Conservation (phyloP, 2,113 vertebrate genomes). For the Gulo gulo region DNA sequence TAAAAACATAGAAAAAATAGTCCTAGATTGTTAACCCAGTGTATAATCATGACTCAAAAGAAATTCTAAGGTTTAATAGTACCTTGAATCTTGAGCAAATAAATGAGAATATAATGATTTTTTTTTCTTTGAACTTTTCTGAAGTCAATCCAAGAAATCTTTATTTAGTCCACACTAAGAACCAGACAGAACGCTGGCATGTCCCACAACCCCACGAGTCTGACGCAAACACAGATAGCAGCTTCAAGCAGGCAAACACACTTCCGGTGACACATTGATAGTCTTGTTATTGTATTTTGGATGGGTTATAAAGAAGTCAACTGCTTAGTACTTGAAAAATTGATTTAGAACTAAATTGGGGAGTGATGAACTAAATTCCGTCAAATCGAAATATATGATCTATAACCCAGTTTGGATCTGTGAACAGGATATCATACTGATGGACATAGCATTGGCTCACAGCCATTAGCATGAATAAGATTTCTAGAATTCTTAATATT, state of each 20-base stretch:
- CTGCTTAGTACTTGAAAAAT: slow-evolving; percentile 10
- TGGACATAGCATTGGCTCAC: slow-evolving; percentile 23
- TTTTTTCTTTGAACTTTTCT: not conserved
- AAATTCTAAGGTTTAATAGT: not conserved
- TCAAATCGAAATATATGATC: slow-evolving; percentile 43
- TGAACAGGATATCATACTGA: not conserved
- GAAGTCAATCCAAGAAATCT: not conserved
- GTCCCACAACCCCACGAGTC: not conserved
- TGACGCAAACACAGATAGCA: not conserved
- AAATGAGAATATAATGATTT: not conserved
- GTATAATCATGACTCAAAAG: not conserved
- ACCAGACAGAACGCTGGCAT: not conserved
- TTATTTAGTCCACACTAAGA: not conserved
- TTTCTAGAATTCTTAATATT: slow-evolving; percentile 61
- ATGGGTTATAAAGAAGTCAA: slow-evolving; percentile 28
- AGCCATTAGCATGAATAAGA: slow-evolving; percentile 34
- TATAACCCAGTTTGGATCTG: slow-evolving; percentile 13
- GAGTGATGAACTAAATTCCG: slow-evolving; percentile 38
- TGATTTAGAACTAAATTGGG: slow-evolving; percentile 53
- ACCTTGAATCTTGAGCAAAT: not conserved
- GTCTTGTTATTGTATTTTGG: not conserved
- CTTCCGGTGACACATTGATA: not conserved
- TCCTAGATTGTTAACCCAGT: not conserved
- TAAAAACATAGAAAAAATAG: not conserved
- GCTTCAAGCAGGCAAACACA: not conserved